Base-by-base conservation (phyloP, 1,140 invertebrate genomes). In the Platyscapa corneri region DNA sequence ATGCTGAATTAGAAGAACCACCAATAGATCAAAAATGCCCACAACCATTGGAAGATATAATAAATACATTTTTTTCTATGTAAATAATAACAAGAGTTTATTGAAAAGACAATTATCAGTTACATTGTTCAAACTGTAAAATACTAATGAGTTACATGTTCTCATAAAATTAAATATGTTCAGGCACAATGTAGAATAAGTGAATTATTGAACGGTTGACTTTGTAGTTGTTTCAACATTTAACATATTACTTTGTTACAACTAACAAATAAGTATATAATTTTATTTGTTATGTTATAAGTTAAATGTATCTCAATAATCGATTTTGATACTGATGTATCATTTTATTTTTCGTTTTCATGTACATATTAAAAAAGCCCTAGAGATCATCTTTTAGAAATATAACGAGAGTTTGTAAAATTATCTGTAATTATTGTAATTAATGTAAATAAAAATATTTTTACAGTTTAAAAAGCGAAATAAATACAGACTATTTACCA, bases 1-100 rank as follows among this genome's bases (percentile, higher is more conserved):
- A 94, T 80, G 91, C 91, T 8, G 88, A 90, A 83, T 91, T 91
- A 56, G 93, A 94, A 80, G 92, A 94, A 84, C 93, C 94, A 16
- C 90, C 92, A 12, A 92, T 94, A 37, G 90, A 93, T 87, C 64
- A 91, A 56, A 87, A 91, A 46, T 88, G 88, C 70, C 90, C 92
- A 23, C 90, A 92, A 78, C 91, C 91, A 46, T 91, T 93, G 76
- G 87, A 89, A 76, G 89, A 93, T 39, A 89, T 94, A 56, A 90
- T 93, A 75, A 87, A 91, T 37, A 82, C 88, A 86, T 94, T 94
- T 79, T 94, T 94, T 88, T 87, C 90, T 75, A 92, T 92, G 91
- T 93, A 89, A 92, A 56, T 39, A 12, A 67, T n/a, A 82, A 37
- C 23, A 0, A 53, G 80, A 3, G 5, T 37, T 74, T 70, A 46